Percentiles rank a stretch among this genome's conserved stretches.
Conservation (phyloP, 2,113 vertebrate species). For the Genyomyrus donnyi region DNA sequence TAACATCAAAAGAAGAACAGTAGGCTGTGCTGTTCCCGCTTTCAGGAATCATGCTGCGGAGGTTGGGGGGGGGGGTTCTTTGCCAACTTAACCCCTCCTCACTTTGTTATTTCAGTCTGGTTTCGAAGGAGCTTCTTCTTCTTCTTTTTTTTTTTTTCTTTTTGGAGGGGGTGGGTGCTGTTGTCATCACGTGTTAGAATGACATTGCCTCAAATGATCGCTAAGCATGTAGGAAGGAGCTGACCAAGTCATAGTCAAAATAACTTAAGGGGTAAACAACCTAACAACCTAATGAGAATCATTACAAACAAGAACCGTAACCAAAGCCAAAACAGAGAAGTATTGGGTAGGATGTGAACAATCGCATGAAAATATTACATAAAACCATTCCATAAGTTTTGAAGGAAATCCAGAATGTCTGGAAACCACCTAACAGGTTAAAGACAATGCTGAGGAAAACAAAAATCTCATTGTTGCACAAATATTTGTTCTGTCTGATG, state of each 20-base stretch:
- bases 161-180: background rate
- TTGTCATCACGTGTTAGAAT: conserved; percentile 33
- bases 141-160: too few relatives aligned
- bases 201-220: conserved; percentile 32
- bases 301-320: background rate
- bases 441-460: background rate
- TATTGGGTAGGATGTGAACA: background rate
- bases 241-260: background rate
- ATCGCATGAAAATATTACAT: background rate
- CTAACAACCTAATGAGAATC: background rate
- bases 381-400: background rate
- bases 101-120: conserved; percentile 28
- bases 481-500: background rate
- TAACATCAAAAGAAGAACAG: conserved; percentile 25
- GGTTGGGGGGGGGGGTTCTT: background rate
- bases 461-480: background rate
- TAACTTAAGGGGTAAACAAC: conserved; percentile 8
- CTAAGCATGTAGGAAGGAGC: conserved; percentile 19
- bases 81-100: conserved; percentile 1
- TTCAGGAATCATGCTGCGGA: background rate
- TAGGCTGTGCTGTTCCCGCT: background rate
- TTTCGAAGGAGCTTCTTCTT: conserved; percentile 24
- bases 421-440: background rate
- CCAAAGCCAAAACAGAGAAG: background rate
- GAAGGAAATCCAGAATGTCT: background rate